phyloP scores from a whole-genome alignment of 2,113 vertebrate species.

The Cathartes aura region DNA sequence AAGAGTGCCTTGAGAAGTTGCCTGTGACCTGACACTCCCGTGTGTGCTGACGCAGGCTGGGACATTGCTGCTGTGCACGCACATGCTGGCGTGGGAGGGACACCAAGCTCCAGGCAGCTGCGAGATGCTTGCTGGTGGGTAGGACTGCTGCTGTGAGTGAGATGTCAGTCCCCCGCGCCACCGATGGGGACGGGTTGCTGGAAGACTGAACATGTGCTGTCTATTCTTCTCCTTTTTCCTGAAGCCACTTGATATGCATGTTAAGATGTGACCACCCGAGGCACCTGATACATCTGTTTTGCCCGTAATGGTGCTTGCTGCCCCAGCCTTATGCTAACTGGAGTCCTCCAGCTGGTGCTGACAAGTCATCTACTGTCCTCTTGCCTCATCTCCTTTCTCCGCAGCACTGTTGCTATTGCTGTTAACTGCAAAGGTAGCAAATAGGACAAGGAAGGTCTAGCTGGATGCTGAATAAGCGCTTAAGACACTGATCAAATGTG shows the following conservation, averaged over 20 bases:
- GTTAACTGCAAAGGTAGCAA: not conserved
- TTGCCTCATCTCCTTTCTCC: not conserved
- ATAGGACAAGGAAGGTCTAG: not conserved
- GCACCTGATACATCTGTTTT: not conserved
- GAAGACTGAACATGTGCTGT: not conserved
- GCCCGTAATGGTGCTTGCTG: not conserved
- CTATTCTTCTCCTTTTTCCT: not conserved
- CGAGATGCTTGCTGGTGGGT: not conserved
- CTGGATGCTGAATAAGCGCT: not conserved
- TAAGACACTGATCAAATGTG: not conserved
- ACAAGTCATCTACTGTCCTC: not conserved
- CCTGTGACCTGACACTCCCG: not conserved
- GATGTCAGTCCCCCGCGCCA: not conserved
- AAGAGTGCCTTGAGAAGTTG: not conserved
- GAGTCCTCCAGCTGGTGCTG: not conserved
- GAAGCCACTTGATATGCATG: not conserved
- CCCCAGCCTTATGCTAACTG: not conserved
- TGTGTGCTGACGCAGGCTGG: not conserved
- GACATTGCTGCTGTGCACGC: not conserved
- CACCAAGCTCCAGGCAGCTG: not conserved
- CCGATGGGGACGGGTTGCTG: not conserved
- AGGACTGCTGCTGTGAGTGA: not conserved
- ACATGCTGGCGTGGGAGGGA: fast-evolving
- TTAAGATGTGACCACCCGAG: not conserved
- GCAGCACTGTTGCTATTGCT: not conserved